Evolutionary conservation across 2,113 vertebrate species (phyloP), one percentile per base, ranked within the genome.

Genomic region (Prolemur simus): DNA sequence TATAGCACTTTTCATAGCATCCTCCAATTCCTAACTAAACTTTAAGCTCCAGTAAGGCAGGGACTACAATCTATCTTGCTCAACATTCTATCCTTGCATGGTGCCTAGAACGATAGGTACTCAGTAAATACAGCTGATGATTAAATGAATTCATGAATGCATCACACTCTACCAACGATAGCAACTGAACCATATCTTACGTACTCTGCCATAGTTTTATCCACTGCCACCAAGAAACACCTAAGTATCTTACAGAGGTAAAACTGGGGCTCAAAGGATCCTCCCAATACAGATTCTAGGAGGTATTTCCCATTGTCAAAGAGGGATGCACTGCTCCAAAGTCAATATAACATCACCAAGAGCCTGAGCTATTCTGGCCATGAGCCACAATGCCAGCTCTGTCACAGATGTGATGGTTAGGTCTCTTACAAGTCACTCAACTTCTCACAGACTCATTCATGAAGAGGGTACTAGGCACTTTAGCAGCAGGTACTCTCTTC

Each of bases 1-100:
- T n/a, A 89, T 8, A 88, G 87, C 12, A 90, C 80, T 92, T 92
- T 74, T 95, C 76, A 81, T 37, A 85, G 64, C 7, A n/a, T 54
- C 32, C 77, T 52, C 25, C 66, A 76, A 54, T 52, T 69, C 74
- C 54, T 86, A 74, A 71, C 76, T 86, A 89, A 71, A 94, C 60
- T 58, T 94, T 66, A 76, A 94, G 49, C 25, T 94, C 73, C 32
- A 86, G n/a, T 32, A 87, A 81, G 66, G 23, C 23, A 74, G 17
- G 25, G 25, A 42, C 20, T 92, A 34, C 42, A 47, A 88, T 58
- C 68, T 77, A 2, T 80, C 49, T 64, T 74, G 81, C 23, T 64
- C 68, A 73, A 91, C 23, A n/a, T 25, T 63, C 49, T 69, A 74
- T 77, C 21, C 64, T 34, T 86, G 56, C 42, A 73, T 5, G 29